Evolutionary conservation across 2,888 invertebrate genomes (phyloP).

Genomic region (Acrobasis consociella): DNA sequence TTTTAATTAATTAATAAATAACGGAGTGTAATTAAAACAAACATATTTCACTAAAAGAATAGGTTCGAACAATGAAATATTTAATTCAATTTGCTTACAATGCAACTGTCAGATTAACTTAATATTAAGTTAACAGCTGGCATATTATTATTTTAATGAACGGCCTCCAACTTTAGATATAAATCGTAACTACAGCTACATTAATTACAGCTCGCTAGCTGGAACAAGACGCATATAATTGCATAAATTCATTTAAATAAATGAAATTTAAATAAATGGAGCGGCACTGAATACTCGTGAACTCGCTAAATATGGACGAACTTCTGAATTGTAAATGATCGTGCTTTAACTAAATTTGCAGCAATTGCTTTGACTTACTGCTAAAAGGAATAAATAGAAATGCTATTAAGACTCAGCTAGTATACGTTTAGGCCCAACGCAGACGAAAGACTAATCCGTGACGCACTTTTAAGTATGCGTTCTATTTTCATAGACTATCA

Average conservation of each 20-base stretch:
- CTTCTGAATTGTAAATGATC: slow-evolving; percentile 14
- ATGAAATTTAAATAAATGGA: slow-evolving; percentile 18
- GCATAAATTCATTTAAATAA: slow-evolving; percentile 19
- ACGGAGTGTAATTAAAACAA: too few relatives aligned
- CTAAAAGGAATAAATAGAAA: too few relatives aligned
- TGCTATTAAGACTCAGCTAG: too few relatives aligned
- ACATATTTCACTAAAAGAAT: too few relatives aligned
- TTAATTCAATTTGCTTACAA: not conserved
- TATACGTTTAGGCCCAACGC: too few relatives aligned
- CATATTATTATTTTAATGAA: slow-evolving; percentile 4
- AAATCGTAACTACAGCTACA: slow-evolving; percentile 10
- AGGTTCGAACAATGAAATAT: not conserved
- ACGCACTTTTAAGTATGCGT: too few relatives aligned
- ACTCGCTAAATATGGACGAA: slow-evolving; percentile 11
- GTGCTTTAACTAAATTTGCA: slow-evolving; percentile 2
- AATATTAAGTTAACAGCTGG: not conserved
- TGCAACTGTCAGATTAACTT: not conserved
- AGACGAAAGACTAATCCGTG: too few relatives aligned
- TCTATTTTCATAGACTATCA: too few relatives aligned
- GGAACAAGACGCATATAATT: slow-evolving; percentile 12
- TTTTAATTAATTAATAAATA: too few relatives aligned
- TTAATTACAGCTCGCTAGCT: slow-evolving; percentile 3
- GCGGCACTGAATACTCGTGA: slow-evolving; percentile 11
- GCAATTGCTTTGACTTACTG: not conserved
- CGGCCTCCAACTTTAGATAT: not conserved